These are phyloP conservation scores for Philaethria dido DNA, from an alignment of 2,888 invertebrate species.

Conservation along the genomic window DNA sequence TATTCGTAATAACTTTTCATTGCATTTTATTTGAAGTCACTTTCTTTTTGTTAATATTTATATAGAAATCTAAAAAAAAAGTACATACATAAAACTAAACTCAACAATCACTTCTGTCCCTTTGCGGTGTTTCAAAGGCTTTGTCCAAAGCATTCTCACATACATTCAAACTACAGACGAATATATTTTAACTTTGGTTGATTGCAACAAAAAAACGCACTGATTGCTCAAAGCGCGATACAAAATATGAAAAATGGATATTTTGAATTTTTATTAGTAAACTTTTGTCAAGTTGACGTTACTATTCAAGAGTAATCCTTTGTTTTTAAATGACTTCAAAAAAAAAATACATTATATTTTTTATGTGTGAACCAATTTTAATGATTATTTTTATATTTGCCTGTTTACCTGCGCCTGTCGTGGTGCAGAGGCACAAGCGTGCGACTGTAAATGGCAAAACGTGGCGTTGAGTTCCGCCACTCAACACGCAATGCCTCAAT, in stretches of 20 bases:
- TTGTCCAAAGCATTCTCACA: constrained; percentile 8
- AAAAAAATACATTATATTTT: no score
- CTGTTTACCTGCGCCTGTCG: no score
- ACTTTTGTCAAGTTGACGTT: not conserved
- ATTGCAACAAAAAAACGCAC: constrained; percentile 22
- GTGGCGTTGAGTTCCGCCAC: no score
- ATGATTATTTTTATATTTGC: no score
- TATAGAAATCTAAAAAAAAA: no score
- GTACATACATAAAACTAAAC: not conserved
- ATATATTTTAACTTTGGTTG: constrained; percentile 30
- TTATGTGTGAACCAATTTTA: no score
- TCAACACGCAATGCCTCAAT: no score
- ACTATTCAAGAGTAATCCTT: not conserved
- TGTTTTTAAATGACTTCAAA: not conserved
- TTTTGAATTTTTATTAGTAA: constrained; percentile 13
- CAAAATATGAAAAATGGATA: constrained; percentile 3
- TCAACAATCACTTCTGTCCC: not conserved
- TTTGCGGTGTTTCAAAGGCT: not conserved
- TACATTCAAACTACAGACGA: constrained; percentile 12
- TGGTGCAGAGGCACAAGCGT: no score
- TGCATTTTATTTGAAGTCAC: no score
- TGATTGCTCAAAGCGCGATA: constrained; percentile 31
- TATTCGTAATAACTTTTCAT: no score
- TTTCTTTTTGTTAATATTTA: not conserved
- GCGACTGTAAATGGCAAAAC: no score